phyloP scores from a whole-genome alignment of 1,140 invertebrate species.

The Babylonia areolata region DNA sequence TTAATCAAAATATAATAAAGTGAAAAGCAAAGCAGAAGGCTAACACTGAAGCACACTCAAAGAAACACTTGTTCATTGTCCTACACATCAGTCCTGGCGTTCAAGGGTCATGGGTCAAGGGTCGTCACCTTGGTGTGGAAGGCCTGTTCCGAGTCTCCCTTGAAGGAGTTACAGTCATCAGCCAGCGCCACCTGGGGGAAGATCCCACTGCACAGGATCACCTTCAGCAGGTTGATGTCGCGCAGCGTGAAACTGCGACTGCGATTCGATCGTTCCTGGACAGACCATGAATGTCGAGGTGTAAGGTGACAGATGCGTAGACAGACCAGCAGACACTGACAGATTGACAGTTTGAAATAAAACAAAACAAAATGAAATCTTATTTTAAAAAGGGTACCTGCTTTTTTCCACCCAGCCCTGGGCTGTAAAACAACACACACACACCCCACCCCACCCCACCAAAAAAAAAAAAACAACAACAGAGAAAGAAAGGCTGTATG shows the following conservation, averaged over 20 bases:
- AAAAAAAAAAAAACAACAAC: background rate
- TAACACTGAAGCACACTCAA: no score
- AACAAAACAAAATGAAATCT: background rate
- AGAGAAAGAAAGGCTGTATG: background rate
- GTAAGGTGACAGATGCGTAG: no score
- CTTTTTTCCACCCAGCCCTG: no score
- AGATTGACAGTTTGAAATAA: background rate
- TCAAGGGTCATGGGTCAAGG: no score
- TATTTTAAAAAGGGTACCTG: no score
- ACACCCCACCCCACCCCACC: background rate
- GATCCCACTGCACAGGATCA: constrained; percentile 92
- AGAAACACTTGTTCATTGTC: no score
- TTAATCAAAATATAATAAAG: no score
- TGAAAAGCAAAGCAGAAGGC: no score
- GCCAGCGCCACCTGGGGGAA: constrained; percentile 95
- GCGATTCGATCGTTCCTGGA: constrained; percentile 67
- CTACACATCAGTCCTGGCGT: no score
- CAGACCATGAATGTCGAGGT: no score
- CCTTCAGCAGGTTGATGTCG: constrained; percentile 91
- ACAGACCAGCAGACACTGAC: no score
- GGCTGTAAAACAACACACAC: constrained; percentile 17
- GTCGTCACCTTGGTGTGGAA: constrained; percentile 90
- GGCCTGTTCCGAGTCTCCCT: constrained; percentile 90
- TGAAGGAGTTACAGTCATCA: constrained; percentile 95
- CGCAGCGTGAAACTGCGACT: constrained; percentile 85